Evolutionary conservation across 2,888 invertebrate genomes (phyloP), one percentile per base, ranked within the genome.

Genomic region (Lydus trimaculatus): DNA sequence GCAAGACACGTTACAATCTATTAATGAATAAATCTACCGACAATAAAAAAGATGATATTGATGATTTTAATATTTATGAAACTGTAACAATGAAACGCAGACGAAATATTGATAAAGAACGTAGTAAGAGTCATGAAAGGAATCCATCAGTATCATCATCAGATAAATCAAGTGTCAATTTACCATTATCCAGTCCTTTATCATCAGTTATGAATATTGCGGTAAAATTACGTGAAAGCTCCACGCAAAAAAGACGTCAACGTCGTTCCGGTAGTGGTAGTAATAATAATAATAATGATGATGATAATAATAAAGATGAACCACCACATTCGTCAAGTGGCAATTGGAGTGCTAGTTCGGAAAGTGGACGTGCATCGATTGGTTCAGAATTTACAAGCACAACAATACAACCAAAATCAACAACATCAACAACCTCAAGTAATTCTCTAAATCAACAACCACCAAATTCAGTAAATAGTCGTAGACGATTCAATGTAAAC

Each of bases 331-430:
- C 96, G 1, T 95, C 95, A 15, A 94, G 94, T 79, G 97, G 97
- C 48, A 97, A 97, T 85, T 97, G 97, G 97, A 95, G 95, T 75
- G 96, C 95, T 1, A 96, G 96, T 81, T 95, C 95, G 0, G 95
- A 95, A 84, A 95, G 94, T 64, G 95, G 95, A 23, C 87, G 95
- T 71, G 93, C 94, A 6, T 94, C 94, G 65, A 92, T 95, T 70
- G 94, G 93, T 72, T 94, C 94, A 61, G 94, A 94, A 86, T 92
- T 93, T 61, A 92, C 93, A 69, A 89, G 89, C 7, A 90, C 91
- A 9, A 91, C 93, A 33, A 33, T 33, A 72, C 89, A 88, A 64
- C 92, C 92, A 20, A 91, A 91, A 83, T 91, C 92, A 67, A 90
- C 91, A 64, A 90, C 90, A 36, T 89, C 90, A 5, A 91, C 90